Evolutionary conservation across 2,797 vertebrate genomes (phyloP).

Genomic region (Euthynnus affinis): DNA sequence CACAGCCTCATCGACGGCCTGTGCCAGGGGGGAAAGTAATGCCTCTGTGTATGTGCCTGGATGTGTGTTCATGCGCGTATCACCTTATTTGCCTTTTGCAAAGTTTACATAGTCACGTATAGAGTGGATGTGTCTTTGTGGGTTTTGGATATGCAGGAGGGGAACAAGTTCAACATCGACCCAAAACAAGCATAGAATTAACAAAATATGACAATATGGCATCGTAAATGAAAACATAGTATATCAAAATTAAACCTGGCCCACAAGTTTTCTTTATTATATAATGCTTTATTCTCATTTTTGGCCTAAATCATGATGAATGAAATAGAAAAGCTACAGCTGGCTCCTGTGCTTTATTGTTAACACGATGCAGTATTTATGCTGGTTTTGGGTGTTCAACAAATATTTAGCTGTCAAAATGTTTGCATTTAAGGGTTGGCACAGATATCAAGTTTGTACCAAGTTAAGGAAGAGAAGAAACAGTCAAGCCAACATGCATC

Average conservation of each 20-base stretch:
- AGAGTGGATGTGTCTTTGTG: not conserved
- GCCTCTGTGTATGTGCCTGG: constrained; percentile 35
- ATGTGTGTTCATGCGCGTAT: constrained; percentile 20
- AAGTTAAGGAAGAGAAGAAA: constrained; percentile 10
- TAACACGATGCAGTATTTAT: not conserved
- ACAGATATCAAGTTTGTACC: not conserved
- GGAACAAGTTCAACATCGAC: not conserved
- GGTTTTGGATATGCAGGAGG: not conserved
- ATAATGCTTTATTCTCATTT: not conserved
- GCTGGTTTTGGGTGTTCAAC: not conserved
- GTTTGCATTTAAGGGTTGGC: constrained; percentile 34
- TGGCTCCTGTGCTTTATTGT: constrained; percentile 1
- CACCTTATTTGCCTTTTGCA: not conserved
- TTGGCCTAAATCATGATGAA: not conserved
- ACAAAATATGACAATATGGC: not conserved
- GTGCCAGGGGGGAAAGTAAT: constrained; percentile 31
- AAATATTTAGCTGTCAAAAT: constrained; percentile 26
- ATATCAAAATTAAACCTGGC: not conserved
- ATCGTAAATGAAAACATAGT: not conserved
- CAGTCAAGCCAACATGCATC: constrained; percentile 7
- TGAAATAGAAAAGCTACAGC: not conserved
- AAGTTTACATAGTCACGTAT: not conserved
- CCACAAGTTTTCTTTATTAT: too few relatives aligned
- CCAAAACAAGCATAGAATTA: not conserved
- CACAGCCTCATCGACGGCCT: constrained; percentile 69